Base-by-base conservation (phyloP, 1,140 invertebrate genomes). In the Coenobita brevimanus region DNA sequence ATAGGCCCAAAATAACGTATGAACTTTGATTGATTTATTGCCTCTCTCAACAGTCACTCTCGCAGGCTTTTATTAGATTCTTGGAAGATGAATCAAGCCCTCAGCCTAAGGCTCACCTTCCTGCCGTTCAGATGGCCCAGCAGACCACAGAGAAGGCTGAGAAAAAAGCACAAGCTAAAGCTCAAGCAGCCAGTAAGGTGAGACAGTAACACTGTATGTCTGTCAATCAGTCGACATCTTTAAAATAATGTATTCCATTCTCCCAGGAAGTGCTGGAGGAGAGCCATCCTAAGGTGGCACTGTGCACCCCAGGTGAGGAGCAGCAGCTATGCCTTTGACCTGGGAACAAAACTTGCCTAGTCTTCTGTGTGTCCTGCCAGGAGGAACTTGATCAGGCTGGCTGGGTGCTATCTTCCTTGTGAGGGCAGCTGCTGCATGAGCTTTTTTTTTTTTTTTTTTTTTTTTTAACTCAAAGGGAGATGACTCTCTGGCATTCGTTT, bases 11-110 rank as follows among this genome's bases (percentile, higher is more conserved):
- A 27, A 27, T 43, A 24, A 38, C 73, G n/a, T 46, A 24, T n/a
- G n/a, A n/a, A n/a, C n/a, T n/a, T 41, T 41, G 36, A 21, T 43
- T 21, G 3, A 41, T 76, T 43, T 38, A n/a, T 8, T 17, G 0
- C 41, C 38, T 24, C 41, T 38, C 15, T 1, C 43, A 50, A 41
- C 84, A 87, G 84, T 87, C 84, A 3, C 93, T 99, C 71, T 96
- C 97, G 0, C 95, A 96, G 89, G 96, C 97, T 64, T 98, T 99
- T 93, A 96, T 99, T 0, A 95, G 95, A 91, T 99, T 98, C 93
- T 93, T 99, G 90, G 96, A 97, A 92, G 95, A 94, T 88, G 97
- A 97, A 93, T 97, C 97, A 0, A 89, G 30, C 27, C 87, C 80
- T 13, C 87, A 60, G 27, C 80, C 71, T 8, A 78, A 84, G 43